Evolutionary conservation across 2,888 invertebrate genomes (phyloP).

Genomic region (Heliconius ethilla): DNA sequence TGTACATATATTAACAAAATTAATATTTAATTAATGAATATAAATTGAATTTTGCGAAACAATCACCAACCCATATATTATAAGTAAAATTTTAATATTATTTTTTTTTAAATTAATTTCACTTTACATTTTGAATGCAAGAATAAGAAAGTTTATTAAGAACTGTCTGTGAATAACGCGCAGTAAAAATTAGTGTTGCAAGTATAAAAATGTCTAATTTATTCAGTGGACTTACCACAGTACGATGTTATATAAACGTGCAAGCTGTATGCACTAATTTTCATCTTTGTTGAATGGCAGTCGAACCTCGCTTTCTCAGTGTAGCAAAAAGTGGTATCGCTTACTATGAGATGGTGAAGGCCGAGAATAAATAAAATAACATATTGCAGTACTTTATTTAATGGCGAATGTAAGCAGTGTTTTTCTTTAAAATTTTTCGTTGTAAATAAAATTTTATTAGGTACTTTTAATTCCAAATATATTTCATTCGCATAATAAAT

Average conservation of each 20-base stretch:
- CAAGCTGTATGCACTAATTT: conserved; percentile 16
- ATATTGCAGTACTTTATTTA: conserved; percentile 35
- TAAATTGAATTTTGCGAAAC: background rate
- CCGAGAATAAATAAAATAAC: conserved; percentile 45
- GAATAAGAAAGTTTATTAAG: conserved; percentile 6
- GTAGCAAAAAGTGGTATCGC: conserved; percentile 47
- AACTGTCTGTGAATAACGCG: background rate
- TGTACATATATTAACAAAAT: conserved; percentile 1
- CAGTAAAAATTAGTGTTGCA: background rate
- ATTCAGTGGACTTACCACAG: background rate
- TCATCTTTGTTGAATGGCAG: conserved; percentile 26
- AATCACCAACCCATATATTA: background rate
- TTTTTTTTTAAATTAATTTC: background rate
- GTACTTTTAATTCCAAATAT: background rate
- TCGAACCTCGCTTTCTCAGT: conserved; percentile 44
- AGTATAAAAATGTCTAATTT: background rate
- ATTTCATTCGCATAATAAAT: background rate
- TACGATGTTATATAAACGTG: conserved; percentile 1
- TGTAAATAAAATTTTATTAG: background rate
- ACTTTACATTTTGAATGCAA: background rate
- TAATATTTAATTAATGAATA: background rate
- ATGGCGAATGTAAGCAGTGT: conserved; percentile 7
- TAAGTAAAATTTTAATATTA: background rate
- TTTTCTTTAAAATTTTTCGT: background rate
- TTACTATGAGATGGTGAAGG: conserved; percentile 48